Conservation (phyloP, 1,140 invertebrate genomes). For the Drosophila arizonae region DNA sequence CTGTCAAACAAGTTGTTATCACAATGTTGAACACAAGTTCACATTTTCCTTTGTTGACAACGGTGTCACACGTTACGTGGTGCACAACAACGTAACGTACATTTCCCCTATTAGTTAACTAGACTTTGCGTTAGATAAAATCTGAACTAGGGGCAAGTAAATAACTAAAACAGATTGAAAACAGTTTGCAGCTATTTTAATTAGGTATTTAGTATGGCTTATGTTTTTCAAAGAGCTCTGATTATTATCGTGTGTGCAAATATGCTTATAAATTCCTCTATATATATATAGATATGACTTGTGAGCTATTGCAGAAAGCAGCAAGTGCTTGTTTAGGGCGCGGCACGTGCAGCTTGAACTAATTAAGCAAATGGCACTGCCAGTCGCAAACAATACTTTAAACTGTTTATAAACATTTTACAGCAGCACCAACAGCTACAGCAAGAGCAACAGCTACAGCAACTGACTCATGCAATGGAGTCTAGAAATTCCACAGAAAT, state of each 20-base stretch:
- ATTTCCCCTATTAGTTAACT: not conserved
- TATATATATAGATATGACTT: slow-evolving; percentile 2
- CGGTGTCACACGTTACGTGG: not conserved
- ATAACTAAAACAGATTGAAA: not conserved
- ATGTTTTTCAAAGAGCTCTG: no score
- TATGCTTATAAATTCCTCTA: not conserved
- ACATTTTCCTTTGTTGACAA: not conserved
- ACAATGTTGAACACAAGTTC: not conserved
- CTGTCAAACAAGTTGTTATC: slow-evolving; percentile 2
- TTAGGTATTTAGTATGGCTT: no score
- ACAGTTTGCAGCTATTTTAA: not conserved
- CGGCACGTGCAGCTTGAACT: slow-evolving; percentile 12
- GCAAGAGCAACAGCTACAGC: not conserved
- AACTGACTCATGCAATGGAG: slow-evolving; percentile 3
- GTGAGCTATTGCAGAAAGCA: not conserved
- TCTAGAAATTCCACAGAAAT: slow-evolving; percentile 11
- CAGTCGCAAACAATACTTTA: not conserved
- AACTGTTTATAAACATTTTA: slow-evolving; percentile 6
- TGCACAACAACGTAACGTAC: not conserved
- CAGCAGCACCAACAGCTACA: not conserved
- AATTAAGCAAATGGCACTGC: slow-evolving; percentile 3
- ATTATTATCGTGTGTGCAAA: no score
- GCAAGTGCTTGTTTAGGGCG: slow-evolving; percentile 3
- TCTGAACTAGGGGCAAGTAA: not conserved
- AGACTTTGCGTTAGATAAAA: not conserved